Base-by-base conservation (phyloP, 2,888 invertebrate species). In the Schrankia costaestrigalis region DNA sequence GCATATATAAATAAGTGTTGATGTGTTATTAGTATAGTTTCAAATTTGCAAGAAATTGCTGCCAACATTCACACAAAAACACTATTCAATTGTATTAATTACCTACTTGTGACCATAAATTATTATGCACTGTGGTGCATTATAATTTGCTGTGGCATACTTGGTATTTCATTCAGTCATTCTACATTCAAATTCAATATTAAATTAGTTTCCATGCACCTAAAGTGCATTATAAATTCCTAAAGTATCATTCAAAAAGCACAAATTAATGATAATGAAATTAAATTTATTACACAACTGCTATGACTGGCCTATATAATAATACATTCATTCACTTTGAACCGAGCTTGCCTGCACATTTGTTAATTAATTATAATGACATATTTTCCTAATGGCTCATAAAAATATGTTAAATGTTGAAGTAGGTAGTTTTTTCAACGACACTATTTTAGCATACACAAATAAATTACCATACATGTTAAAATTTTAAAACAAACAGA, bases 341-440 rank as follows among this genome's bases (percentile, higher is more conserved):
- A 71, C 56, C 58, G 69, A 74, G 74, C 75, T 78, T 77, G 67
- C 65, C 61, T 70, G 72, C 72, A 74, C 73, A 67, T 63, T 78
- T 80, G 78, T 78, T 82, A 62, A 70, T 67, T 79, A 81, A 72
- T 78, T 77, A 44, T 76, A 74, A 78, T 71, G 31, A 67, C 72
- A 64, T 80, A 77, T 78, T 81, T 76, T 78, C 74, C 55, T 76
- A 78, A 63, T 63, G 63, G 51, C 56, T 69, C 66, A 61, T 68
- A 67, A 21, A 66, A 42, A 43, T 63, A 63, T 68, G n/a, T n/a
- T n/a, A 62, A 44, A 60, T 56, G 56, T 56, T 61, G 37, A 47
- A 41, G 28, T 52, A 63, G 41, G 56, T 74, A 71, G 69, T 64
- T 60, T 76, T 67, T 73, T 65, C 63, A 70, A 67, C 48, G 54